Evolutionary conservation across 2,888 invertebrate genomes (phyloP).

Genomic region (Parnassius mnemosyne): DNA sequence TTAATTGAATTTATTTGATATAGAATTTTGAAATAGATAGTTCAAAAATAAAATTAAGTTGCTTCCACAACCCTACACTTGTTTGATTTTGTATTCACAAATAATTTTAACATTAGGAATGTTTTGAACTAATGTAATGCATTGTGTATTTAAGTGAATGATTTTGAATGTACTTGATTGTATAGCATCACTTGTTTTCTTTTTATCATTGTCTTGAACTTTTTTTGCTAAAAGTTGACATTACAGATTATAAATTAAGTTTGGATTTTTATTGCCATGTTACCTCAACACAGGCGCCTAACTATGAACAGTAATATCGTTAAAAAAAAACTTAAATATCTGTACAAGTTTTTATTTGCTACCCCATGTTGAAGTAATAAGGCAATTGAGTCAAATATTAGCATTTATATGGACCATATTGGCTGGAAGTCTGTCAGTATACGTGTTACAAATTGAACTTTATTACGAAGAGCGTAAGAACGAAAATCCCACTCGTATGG

Average conservation of each 20-base stretch:
- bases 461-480: not conserved
- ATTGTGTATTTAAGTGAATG: too few species aligned
- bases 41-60: too few species aligned
- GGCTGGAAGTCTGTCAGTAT: not conserved
- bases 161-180: too few species aligned
- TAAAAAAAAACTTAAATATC: not conserved
- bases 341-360: not conserved
- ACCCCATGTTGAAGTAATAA: not conserved
- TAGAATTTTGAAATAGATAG: too few species aligned
- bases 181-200: too few species aligned
- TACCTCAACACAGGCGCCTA: not conserved
- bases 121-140: too few species aligned
- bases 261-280: not conserved
- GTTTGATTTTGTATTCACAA: too few species aligned
- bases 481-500: not conserved
- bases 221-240: not conserved
- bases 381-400: not conserved
- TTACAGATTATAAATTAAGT: not conserved
- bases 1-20: too few species aligned
- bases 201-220: too few species aligned
- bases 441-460: not conserved
- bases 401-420: not conserved
- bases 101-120: too few species aligned
- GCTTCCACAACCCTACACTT: too few species aligned
- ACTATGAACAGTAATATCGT: not conserved